Evolutionary conservation across 2,113 vertebrate genomes (phyloP), one percentile per base, ranked within the genome.

Genomic region (Pomatostomus ruficeps): DNA sequence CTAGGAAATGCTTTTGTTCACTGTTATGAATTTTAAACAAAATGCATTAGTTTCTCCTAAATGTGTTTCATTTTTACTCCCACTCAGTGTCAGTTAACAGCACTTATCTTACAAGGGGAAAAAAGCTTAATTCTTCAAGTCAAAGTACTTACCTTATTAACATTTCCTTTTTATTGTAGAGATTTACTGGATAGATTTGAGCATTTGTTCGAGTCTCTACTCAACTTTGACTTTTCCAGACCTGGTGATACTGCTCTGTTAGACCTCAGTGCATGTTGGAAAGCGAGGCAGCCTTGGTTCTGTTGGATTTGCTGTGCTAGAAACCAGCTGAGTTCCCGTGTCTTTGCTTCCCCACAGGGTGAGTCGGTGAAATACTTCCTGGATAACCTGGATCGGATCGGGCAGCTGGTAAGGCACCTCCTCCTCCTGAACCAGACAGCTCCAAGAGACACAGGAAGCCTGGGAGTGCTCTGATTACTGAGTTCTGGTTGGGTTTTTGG

Each of bases 331-430:
- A 96, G 85, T 70, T 43, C 17, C 9, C 25, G 7, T 67, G 80
- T 91, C 52, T 85, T 82, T 94, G 38, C 57, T 94, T 85, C 48
- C 17, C 48, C 52, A 85, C 98, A 99, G 99, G 99, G 99, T 59
- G 99, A 99, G 95, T 99, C 99, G 0, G 99, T 99, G 94, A 99
- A 99, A 96, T 99, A 99, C 97, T 99, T 99, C 97, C 97, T 99
- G 98, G 99, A 99, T 95, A 99, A 99, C 97, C 97, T 99, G 98
- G 99, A 99, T 97, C 98, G 98, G n/a, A 99, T 99, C 3, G 99
- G 99, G 88, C 98, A 99, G 91, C 98, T 99, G 98, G 99, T 99
- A 98, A 99, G 99, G 22, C 23, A 21, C 23, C 67, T 89, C 19
- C 35, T 55, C 58, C 66, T 55, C 51, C 52, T 86, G 42, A 38